Evolutionary conservation across 2,888 invertebrate species (phyloP).

Genomic region (Platerodrilus igneus): DNA sequence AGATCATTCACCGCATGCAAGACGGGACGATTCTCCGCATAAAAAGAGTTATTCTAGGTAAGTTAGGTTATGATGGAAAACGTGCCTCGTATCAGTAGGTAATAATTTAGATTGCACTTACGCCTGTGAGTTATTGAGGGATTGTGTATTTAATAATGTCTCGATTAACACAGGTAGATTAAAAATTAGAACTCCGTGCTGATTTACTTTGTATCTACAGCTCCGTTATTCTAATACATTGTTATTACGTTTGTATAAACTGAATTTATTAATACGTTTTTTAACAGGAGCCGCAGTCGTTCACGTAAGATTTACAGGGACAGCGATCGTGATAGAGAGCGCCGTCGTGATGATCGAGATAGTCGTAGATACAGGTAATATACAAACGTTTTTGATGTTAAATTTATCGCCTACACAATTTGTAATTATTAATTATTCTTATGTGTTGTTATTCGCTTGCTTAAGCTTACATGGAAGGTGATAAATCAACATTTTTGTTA

Average conservation of each 20-base stretch:
- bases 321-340: conserved; percentile 44
- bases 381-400: too few species aligned
- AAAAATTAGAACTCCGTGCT: conserved; percentile 16
- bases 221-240: too few species aligned
- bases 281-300: conserved; percentile 44
- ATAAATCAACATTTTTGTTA: too few species aligned
- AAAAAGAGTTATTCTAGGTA: conserved; percentile 47
- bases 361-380: conserved; percentile 45
- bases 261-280: conserved; percentile 1
- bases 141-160: conserved; percentile 15
- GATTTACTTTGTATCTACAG: conserved; percentile 10
- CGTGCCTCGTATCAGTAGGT: too few species aligned
- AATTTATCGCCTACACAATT: too few species aligned
- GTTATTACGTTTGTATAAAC: conserved; percentile 3
- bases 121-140: conserved; percentile 25
- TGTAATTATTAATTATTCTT: too few species aligned
- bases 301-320: conserved; percentile 46
- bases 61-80: too few species aligned
- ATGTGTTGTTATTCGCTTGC: too few species aligned
- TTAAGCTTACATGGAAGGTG: too few species aligned
- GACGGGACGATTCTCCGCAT: conserved; percentile 45
- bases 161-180: conserved; percentile 24
- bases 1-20: conserved; percentile 43
- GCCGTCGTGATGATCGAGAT: conserved; percentile 44
- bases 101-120: too few species aligned